Evolutionary conservation across 92 coral and sea anemone species (phyloP).

Genomic region (Paragorgia papillata): DNA sequence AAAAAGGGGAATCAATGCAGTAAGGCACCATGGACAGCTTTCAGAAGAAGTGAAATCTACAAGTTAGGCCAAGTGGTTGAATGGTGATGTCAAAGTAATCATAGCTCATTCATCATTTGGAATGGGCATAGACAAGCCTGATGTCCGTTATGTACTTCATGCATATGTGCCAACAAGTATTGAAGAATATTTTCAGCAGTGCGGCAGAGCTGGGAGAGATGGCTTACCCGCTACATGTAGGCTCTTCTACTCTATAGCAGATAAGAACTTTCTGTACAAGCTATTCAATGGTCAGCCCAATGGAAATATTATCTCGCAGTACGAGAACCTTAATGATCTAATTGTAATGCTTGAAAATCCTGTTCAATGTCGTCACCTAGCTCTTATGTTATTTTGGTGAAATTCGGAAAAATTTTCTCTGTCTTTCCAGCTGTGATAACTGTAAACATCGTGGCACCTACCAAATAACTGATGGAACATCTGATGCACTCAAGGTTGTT

Average conservation of each 20-base stretch:
- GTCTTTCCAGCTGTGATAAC: too few relatives aligned
- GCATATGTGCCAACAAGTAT: conserved; percentile 45
- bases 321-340: conserved; percentile 27
- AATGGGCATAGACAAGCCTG: conserved; percentile 49
- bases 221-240: too few relatives aligned
- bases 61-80: conserved; percentile 25
- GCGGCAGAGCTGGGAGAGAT: conserved; percentile 49
- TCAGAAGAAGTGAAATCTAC: conserved; percentile 23
- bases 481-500: too few relatives aligned
- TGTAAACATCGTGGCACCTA: too few relatives aligned
- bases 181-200: conserved; percentile 46
- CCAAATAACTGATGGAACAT: too few relatives aligned
- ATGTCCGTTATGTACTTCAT: conserved; percentile 48
- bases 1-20: conserved; percentile 27
- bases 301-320: conserved; percentile 9
- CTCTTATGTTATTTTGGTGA: too few relatives aligned
- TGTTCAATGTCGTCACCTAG: too few relatives aligned
- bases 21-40: conserved; percentile 45
- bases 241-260: conserved; percentile 22
- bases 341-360: conserved; percentile 45
- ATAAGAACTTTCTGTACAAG: conserved; percentile 31
- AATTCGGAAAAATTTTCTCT: too few relatives aligned
- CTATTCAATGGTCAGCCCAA: conserved; percentile 26
- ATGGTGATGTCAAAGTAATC: conserved; percentile 14
- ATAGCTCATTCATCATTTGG: conserved; percentile 49